phyloP scores from a whole-genome alignment of 2,888 invertebrate genomes.

The Dasysyrphus albostriatus region DNA sequence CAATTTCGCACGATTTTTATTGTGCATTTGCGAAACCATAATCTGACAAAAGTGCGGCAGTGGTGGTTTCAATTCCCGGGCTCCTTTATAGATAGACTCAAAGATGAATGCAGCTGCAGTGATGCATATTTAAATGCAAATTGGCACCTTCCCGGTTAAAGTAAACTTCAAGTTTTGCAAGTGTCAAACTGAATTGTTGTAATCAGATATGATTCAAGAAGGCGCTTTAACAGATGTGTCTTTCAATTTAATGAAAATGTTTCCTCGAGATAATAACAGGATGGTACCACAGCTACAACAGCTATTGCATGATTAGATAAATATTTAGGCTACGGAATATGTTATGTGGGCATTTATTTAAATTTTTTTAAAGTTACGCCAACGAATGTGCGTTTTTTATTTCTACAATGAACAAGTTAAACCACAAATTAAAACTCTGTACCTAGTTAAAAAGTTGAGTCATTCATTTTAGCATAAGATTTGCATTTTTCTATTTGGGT shows the following conservation, averaged over 20 bases:
- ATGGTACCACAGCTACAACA: neutral
- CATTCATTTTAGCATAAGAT: constrained; percentile 8
- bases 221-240: constrained; percentile 8
- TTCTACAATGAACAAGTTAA: constrained; percentile 9
- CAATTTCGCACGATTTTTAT: constrained; percentile 64
- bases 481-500: neutral
- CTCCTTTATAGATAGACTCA: neutral
- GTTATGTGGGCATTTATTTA: constrained; percentile 24
- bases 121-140: constrained; percentile 53
- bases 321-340: constrained; percentile 1
- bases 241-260: constrained; percentile 38
- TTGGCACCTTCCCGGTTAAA: constrained; percentile 47
- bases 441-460: constrained; percentile 4
- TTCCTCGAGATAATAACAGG: constrained; percentile 54
- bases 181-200: constrained; percentile 44
- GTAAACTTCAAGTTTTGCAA: constrained; percentile 35
- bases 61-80: neutral
- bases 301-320: constrained; percentile 34
- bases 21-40: constrained; percentile 49
- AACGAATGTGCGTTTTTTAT: constrained; percentile 25
- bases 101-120: constrained; percentile 26
- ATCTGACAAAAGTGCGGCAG: constrained; percentile 18
- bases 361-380: constrained; percentile 8
- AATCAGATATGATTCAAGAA: constrained; percentile 35
- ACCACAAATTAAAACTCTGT: neutral